Base-by-base conservation (phyloP, 2,113 vertebrate genomes). In the Nesoenas mayeri region DNA sequence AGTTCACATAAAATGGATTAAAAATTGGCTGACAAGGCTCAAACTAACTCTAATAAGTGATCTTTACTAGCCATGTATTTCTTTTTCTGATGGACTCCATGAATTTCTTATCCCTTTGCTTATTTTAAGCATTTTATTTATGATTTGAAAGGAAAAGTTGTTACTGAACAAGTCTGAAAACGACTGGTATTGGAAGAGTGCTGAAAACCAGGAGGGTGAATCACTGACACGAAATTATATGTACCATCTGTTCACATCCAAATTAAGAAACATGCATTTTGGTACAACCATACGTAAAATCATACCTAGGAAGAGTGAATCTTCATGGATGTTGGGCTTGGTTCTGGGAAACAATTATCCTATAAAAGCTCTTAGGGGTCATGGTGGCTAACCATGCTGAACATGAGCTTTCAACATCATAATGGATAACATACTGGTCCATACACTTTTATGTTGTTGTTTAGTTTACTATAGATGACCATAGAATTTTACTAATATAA, bases 51-150 rank as follows among this genome's bases (percentile, higher is more conserved):
- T 14, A 7, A 36, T 21, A 70, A 61, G 18, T 79, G 67, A 73
- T 74, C 25, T 73, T 57, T 64, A 36, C 36, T 38, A 72, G 32
- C 10, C 31, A 21, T 20, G 60, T 57, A 36, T 77, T 88, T 58
- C 6, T 83, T 66, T 47, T 66, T 28, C 60, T 62, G 31, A 57
- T 26, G 31, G 60, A 65, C 71, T 66, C 47, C 6, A 26, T 53
- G 11, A 42, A 62, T 94, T 94, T 73, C 71, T 90, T 40, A 47
- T 31, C 32, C 5, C 8, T 69, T 85, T 86, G 21, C 62, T 86
- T 86, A 58, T 80, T 89, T 78, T 22, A 51, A 6, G 40, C 6
- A 7, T 80, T 92, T 78, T 73, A 75, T 85, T 91, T 85, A 82
- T 80, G 13, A 85, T 79, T 88, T 80, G 51, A 66, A 90, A 70